A percentile compares a stretch with the other conserved stretches of the same genome.
These are phyloP conservation scores for Chaetodon auriga DNA, from an alignment of 2,113 vertebrate species.

Conservation along the genomic window DNA sequence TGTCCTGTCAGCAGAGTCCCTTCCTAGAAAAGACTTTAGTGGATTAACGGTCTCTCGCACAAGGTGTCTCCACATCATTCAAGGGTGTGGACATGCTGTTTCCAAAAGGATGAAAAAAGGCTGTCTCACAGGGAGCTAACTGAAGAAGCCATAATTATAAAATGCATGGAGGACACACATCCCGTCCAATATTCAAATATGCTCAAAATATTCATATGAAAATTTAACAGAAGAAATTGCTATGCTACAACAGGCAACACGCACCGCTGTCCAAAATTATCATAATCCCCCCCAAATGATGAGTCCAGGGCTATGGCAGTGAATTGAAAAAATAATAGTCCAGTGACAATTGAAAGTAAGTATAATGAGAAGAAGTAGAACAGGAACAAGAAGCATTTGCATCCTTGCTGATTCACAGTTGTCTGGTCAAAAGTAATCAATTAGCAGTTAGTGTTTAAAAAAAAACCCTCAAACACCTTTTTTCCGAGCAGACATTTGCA, in stretches of 20 bases:
- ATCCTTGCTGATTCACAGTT: not conserved
- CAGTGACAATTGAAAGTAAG: not conserved
- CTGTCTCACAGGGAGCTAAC: conserved; percentile 8
- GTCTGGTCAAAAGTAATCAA: not conserved
- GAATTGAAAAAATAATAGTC: not conserved
- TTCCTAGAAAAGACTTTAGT: conserved; percentile 69
- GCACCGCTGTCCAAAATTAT: too few species aligned
- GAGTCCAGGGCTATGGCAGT: too few species aligned
- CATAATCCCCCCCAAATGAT: too few species aligned
- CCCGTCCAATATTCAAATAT: too few species aligned
- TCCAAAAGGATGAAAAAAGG: conserved; percentile 23
- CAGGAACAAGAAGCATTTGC: not conserved
- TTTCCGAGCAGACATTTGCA: conserved; percentile 9
- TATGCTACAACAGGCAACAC: too few species aligned
- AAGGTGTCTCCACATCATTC: conserved; percentile 69
- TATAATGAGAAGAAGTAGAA: too few species aligned
- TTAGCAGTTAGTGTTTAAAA: not conserved
- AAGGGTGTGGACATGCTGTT: conserved; percentile 69
- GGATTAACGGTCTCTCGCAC: conserved; percentile 69
- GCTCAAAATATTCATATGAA: too few species aligned
- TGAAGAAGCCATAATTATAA: not conserved
- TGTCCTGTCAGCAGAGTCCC: conserved; percentile 71
- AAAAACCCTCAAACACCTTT: not conserved
- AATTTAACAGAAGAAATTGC: too few species aligned
- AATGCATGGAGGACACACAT: too few species aligned